Conservation (phyloP, 2,888 invertebrate species). For the Phlogophora meticulosa region DNA sequence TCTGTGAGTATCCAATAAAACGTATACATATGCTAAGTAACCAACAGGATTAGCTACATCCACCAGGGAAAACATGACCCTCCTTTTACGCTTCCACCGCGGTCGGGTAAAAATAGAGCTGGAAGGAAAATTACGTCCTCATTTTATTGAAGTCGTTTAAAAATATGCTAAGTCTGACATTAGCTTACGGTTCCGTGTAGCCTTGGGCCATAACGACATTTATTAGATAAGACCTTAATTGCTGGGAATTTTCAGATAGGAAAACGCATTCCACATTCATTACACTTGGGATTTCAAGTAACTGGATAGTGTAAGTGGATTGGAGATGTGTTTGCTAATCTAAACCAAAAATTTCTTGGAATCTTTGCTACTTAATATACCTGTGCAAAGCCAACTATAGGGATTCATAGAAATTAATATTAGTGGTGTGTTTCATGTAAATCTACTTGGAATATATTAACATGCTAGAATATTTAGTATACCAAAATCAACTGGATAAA, state of each 20-base stretch:
- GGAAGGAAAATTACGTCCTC: too few species aligned
- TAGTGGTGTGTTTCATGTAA: not conserved
- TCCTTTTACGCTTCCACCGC: too few species aligned
- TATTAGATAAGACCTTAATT: slow-evolving; percentile 10
- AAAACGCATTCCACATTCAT: slow-evolving; percentile 17
- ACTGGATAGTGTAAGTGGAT: slow-evolving; percentile 8
- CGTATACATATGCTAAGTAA: not conserved
- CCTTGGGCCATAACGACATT: not conserved
- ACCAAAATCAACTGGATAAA: too few species aligned
- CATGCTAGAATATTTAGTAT: not conserved
- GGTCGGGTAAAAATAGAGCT: too few species aligned
- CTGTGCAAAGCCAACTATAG: not conserved
- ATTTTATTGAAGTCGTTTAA: too few species aligned
- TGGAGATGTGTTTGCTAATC: not conserved
- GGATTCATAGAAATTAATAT: not conserved
- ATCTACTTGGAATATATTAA: not conserved
- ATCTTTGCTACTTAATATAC: not conserved
- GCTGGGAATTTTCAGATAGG: not conserved
- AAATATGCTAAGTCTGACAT: not conserved
- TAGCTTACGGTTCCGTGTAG: not conserved
- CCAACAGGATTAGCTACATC: too few species aligned
- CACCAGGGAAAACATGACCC: not conserved
- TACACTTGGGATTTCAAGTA: slow-evolving; percentile 2
- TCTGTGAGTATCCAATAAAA: not conserved
- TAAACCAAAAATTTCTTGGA: slow-evolving; percentile 3